Evolutionary conservation across 2,888 invertebrate genomes (phyloP).

Genomic region (Cheilosia vulpina): DNA sequence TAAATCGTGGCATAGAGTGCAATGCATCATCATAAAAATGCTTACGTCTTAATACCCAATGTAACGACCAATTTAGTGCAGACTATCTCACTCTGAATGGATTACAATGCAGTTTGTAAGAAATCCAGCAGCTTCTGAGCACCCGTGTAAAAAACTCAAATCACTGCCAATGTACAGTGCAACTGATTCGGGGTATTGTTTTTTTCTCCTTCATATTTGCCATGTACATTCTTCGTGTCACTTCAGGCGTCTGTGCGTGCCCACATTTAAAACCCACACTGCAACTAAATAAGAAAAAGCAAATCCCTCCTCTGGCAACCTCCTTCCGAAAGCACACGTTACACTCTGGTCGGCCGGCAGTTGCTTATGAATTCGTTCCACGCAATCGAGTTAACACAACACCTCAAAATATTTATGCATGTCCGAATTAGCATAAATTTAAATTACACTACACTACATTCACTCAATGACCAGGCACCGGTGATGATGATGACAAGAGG

Average conservation of each 20-base stretch:
- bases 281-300: conserved; percentile 10
- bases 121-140: no score
- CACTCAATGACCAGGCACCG: conserved; percentile 58
- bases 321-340: conserved; percentile 30
- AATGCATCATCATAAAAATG: no score
- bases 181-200: no score
- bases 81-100: no score
- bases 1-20: no score
- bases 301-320: conserved; percentile 42
- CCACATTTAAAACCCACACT: conserved; percentile 64
- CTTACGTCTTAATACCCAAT: no score
- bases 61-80: no score
- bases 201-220: no score
- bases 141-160: no score
- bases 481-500: conserved; percentile 55
- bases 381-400: conserved; percentile 75
- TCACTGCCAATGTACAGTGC: no score
- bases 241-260: conserved; percentile 1
- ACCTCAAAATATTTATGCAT: conserved; percentile 75
- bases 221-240: conserved; percentile 5
- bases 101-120: no score
- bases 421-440: conserved; percentile 75
- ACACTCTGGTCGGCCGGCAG: conserved; percentile 35
- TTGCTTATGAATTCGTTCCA: conserved; percentile 72
- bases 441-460: conserved; percentile 72